Percentiles rank a stretch among this genome's conserved stretches.
Conservation (phyloP, 2,113 vertebrate species). For the Zapus hudsonius region DNA sequence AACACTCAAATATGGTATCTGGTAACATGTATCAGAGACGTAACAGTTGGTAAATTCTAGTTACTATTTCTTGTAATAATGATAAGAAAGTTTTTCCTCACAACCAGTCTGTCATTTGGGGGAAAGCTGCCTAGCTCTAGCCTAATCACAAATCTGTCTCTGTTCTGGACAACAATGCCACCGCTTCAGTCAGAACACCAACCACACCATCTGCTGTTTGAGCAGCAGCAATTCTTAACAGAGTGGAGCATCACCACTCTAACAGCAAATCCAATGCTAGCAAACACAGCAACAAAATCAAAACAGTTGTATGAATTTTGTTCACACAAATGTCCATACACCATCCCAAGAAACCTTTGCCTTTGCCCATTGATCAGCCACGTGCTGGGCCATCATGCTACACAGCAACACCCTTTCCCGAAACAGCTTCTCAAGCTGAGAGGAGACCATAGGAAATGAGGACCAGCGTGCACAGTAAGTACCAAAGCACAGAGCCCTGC, state of each 20-base stretch:
- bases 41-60: not conserved
- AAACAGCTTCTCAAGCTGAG: not conserved
- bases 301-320: not conserved
- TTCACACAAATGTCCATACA: not conserved
- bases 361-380: not conserved
- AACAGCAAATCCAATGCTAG: not conserved
- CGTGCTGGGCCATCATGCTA: not conserved
- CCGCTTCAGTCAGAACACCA: slow-evolving; percentile 18
- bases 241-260: not conserved
- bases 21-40: not conserved
- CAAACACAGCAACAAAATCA: slow-evolving; percentile 12
- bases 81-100: not conserved
- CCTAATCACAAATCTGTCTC: slow-evolving; percentile 22
- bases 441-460: not conserved
- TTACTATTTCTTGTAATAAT: not conserved
- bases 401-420: not conserved
- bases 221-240: slow-evolving; percentile 10
- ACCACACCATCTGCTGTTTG: slow-evolving; percentile 54
- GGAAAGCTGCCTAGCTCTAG: slow-evolving; percentile 50
- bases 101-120: slow-evolving; percentile 31
- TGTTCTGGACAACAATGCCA: slow-evolving; percentile 19
- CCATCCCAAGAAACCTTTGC: not conserved
- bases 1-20: not conserved
- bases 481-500: not conserved
- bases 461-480: not conserved